Percentiles rank a stretch among this genome's conserved stretches.
phyloP scores from a whole-genome alignment of 1,140 invertebrate genomes.

The Drosophila sproati region DNA sequence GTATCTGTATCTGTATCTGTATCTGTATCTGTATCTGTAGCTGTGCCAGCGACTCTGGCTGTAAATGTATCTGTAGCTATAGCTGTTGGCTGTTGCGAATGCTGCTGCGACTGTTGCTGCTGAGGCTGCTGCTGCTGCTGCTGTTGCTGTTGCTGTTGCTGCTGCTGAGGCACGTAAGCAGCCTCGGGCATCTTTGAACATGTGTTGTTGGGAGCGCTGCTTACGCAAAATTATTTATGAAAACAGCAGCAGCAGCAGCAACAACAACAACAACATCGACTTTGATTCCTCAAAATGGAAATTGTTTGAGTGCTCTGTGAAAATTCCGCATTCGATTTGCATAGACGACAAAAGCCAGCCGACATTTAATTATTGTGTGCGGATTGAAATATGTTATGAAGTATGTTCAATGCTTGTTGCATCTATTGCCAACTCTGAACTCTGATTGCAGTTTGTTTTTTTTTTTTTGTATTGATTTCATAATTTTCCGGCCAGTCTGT shows the following conservation, averaged over 20 bases:
- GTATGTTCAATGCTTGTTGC: slow-evolving; percentile 24
- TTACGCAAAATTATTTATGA: slow-evolving; percentile 83
- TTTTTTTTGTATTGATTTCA: slow-evolving; percentile 72
- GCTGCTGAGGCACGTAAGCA: slow-evolving; percentile 63
- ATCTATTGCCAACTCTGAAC: slow-evolving; percentile 60
- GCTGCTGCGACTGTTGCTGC: not conserved
- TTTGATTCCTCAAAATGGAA: slow-evolving; percentile 68
- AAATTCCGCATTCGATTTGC: slow-evolving; percentile 75
- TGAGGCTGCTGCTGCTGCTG: slow-evolving; percentile 1
- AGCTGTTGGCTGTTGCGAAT: slow-evolving; percentile 13
- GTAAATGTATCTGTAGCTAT: not conserved
- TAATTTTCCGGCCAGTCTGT: slow-evolving; percentile 65
- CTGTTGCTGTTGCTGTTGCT: slow-evolving; percentile 21
- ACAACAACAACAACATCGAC: slow-evolving; percentile 39
- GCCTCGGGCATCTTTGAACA: slow-evolving; percentile 56
- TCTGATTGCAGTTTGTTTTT: slow-evolving; percentile 60
- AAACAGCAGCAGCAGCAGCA: slow-evolving; percentile 58
- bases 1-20: slow-evolving; percentile 22
- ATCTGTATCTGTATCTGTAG: slow-evolving; percentile 11
- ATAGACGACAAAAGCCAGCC: slow-evolving; percentile 57
- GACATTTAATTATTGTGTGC: slow-evolving; percentile 14
- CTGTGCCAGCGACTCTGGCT: not conserved
- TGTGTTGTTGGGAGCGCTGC: slow-evolving; percentile 60
- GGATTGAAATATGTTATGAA: not conserved
- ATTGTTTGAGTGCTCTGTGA: slow-evolving; percentile 55